Evolutionary conservation across 2,888 invertebrate genomes (phyloP), one percentile per base, ranked within the genome.

Genomic region (Drosophila neonasuta): DNA sequence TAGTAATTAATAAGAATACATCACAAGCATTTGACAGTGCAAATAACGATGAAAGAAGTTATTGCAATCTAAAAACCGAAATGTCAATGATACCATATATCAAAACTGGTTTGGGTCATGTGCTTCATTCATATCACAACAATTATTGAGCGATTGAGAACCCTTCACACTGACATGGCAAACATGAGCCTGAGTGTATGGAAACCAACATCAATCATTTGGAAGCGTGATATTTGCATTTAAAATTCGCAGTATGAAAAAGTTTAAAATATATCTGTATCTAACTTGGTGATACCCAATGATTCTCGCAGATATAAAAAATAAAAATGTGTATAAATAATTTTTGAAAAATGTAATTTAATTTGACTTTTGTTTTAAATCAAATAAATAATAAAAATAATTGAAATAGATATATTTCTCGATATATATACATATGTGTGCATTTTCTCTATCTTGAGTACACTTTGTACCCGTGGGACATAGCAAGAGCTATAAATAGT

Each of bases 1-100:
- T 30, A 42, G 62, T 67, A 83, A 80, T 80, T 78, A 72, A 76
- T 75, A 71, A 67, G 80, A 77, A 85, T 77, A 77, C 80, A 74
- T 80, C 85, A 81, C 63, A 59, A 55, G 20, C 65, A 48, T 48
- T 64, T 57, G 56, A 60, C 74, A 66, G 61, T 62, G 64, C 55
- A 62, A 74, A 73, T 61, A 70, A 13, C 39, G 7, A 50, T 41
- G 56, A 11, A 58, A 54, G 50, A 58, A 57, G 51, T 42, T 58
- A 63, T 66, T 61, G 69, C 79, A 81, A 75, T 72, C 60, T 64
- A 55, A 24, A 52, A 77, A 72, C 34, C 51, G 3, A 68, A 79
- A 61, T 59, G 72, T 64, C 79, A 71, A 68, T 58, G 71, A 71
- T 75, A 75, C 58, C 61, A 65, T 61, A 69, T 69, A 74, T 46